A percentile compares a stretch with the other conserved stretches of the same genome.
Evolutionary conservation across 2,797 vertebrate genomes (phyloP).

Genomic region (Argya squamiceps): DNA sequence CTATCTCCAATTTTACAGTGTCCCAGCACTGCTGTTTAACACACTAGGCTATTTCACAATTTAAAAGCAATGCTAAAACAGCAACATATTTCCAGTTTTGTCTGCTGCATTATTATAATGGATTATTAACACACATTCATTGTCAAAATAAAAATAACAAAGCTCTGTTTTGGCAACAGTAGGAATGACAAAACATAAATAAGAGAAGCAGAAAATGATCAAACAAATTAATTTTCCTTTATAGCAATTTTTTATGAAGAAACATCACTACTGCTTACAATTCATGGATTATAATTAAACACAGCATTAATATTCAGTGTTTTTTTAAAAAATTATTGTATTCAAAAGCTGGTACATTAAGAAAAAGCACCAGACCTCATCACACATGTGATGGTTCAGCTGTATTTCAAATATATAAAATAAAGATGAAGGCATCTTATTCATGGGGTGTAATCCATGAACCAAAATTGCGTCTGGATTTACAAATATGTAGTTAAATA

Average conservation of each 20-base stretch:
- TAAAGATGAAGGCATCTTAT: neutral
- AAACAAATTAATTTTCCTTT: neutral
- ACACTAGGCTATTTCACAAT: neutral
- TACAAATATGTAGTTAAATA: slow-evolving; percentile 3
- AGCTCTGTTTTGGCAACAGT: neutral
- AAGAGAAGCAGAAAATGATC: neutral
- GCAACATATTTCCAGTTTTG: neutral
- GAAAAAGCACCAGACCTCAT: neutral
- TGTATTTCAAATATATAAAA: neutral
- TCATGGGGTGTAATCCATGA: neutral
- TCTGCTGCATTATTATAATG: neutral
- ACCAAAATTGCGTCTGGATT: neutral
- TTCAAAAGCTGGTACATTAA: neutral
- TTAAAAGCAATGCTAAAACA: neutral
- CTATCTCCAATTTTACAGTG: neutral
- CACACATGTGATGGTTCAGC: neutral
- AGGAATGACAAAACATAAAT: neutral
- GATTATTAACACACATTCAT: neutral
- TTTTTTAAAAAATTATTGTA: neutral
- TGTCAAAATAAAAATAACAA: neutral
- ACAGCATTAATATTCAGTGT: neutral
- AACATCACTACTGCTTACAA: neutral
- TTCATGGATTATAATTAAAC: neutral
- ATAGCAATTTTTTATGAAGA: neutral
- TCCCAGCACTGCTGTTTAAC: neutral